Evolutionary conservation across 2,113 vertebrate species (phyloP).

Genomic region (Prochilodus magdalenae): DNA sequence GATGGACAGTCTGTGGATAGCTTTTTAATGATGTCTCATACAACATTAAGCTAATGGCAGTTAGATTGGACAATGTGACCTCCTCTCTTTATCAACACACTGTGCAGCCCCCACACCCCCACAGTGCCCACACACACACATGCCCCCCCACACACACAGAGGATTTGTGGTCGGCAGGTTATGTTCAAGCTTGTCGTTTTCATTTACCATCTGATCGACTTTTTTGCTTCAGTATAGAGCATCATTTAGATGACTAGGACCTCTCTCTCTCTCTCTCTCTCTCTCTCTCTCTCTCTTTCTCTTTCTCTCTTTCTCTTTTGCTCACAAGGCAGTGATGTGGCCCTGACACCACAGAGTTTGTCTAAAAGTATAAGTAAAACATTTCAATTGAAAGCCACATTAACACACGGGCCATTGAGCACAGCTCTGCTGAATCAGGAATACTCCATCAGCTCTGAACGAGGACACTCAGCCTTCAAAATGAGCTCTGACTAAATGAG

Average conservation of each 20-base stretch:
- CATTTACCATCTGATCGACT: background rate
- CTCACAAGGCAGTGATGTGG: no score
- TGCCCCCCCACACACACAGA: background rate
- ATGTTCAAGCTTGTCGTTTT: background rate
- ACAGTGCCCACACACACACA: background rate
- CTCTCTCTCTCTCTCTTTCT: background rate
- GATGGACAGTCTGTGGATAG: slow-evolving; percentile 42
- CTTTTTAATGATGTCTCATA: slow-evolving; percentile 52
- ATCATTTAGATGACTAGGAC: background rate
- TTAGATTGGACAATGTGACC: slow-evolving; percentile 43
- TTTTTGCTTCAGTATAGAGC: background rate
- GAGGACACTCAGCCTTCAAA: no score
- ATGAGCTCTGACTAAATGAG: no score
- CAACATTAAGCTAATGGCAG: slow-evolving; percentile 48
- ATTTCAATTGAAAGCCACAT: no score
- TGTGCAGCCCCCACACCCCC: background rate
- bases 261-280: background rate
- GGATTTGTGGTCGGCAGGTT: background rate
- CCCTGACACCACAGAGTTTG: no score
- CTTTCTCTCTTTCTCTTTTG: background rate
- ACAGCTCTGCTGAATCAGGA: no score
- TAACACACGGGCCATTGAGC: no score
- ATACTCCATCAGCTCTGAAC: no score
- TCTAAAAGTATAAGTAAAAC: no score
- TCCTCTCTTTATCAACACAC: slow-evolving; percentile 33